Conservation (phyloP, 2,113 vertebrate species). For the Rhinogobius similis region DNA sequence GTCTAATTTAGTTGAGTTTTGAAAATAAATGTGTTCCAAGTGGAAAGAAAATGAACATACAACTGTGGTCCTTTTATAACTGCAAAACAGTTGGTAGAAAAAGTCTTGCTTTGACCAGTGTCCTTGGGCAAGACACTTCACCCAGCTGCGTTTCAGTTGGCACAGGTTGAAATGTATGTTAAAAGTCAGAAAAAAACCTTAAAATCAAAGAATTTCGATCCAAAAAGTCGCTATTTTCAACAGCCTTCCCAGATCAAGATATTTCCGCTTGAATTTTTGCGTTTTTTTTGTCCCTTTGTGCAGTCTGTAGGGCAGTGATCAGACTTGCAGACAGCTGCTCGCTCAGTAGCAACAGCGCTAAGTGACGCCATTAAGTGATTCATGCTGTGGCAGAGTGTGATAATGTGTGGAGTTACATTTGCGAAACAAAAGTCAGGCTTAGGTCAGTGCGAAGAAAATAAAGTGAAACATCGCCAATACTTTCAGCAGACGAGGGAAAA, state of each 20-base stretch:
- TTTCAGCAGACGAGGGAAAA: background rate
- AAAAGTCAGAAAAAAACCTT: background rate
- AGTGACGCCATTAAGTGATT: conserved; percentile 10
- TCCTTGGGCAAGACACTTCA: no score
- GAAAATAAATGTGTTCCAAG: no score
- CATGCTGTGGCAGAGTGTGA: background rate
- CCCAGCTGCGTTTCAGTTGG: no score
- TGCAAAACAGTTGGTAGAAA: no score
- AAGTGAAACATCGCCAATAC: background rate
- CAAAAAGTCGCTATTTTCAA: background rate
- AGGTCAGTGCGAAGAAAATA: background rate
- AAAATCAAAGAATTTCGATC: background rate
- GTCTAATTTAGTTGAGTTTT: no score
- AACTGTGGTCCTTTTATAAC: no score
- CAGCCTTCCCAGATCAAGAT: background rate
- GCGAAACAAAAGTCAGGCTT: background rate
- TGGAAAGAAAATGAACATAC: no score
- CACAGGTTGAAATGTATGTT: background rate
- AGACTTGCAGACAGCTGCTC: background rate
- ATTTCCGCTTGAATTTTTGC: background rate
- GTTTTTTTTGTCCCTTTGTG: background rate
- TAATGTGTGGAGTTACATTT: conserved; percentile 1
- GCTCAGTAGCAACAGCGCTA: background rate
- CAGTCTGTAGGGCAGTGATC: background rate
- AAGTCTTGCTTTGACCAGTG: no score